Evolutionary conservation across 2,888 invertebrate genomes (phyloP).

Genomic region (Criorhina ranunculi): DNA sequence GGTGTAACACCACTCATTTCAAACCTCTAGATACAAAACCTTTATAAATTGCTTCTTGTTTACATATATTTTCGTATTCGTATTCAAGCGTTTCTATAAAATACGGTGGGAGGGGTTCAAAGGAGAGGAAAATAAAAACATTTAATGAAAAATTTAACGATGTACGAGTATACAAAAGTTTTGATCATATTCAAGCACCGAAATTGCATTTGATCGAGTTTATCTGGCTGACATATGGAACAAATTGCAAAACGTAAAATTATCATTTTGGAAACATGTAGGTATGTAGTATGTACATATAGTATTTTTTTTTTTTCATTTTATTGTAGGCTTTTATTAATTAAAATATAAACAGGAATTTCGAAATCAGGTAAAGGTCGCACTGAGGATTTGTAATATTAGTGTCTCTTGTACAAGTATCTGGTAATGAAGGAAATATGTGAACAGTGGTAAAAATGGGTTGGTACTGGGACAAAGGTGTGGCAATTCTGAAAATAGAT

Average conservation of each 20-base stretch:
- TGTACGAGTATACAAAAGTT: neutral
- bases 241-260: constrained; percentile 22
- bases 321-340: neutral
- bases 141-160: neutral
- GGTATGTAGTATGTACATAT: too few species aligned
- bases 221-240: constrained; percentile 8
- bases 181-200: constrained; percentile 1
- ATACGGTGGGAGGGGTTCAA: constrained; percentile 15
- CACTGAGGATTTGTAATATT: constrained; percentile 21
- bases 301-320: constrained; percentile 5
- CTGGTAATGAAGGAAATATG: constrained; percentile 23
- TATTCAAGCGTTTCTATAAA: constrained; percentile 2
- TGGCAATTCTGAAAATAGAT: constrained; percentile 55
- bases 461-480: constrained; percentile 33
- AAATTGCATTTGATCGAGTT: constrained; percentile 23
- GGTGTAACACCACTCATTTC: constrained; percentile 37
- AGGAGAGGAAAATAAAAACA: constrained; percentile 1
- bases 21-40: constrained; percentile 44
- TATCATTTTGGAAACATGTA: constrained; percentile 21
- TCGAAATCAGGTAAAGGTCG: constrained; percentile 68
- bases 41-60: constrained; percentile 39
- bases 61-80: constrained; percentile 28
- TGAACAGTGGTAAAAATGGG: constrained; percentile 22
- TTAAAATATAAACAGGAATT: constrained; percentile 44
- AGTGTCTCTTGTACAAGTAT: constrained; percentile 12